phyloP scores from a whole-genome alignment of 2,113 vertebrate genomes.

The Anolis sagrei region DNA sequence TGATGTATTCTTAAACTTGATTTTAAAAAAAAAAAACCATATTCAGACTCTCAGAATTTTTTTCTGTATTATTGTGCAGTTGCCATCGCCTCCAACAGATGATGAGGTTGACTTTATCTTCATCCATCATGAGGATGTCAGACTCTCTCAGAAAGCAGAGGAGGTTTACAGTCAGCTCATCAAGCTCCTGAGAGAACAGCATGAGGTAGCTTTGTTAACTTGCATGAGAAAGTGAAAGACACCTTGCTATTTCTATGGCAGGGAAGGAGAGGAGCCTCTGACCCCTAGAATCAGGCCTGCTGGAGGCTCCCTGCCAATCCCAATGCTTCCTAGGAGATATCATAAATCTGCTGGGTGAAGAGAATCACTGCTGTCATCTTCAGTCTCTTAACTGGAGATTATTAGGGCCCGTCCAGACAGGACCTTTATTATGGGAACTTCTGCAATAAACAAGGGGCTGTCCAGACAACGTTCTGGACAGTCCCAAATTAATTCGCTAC shows the following conservation, averaged over 20 bases:
- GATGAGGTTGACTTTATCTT: slow-evolving; percentile 92
- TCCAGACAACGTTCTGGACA: too few species aligned
- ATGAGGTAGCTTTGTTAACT: slow-evolving; percentile 78
- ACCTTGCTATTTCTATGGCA: not conserved
- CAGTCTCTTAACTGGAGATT: not conserved
- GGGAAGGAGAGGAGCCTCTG: not conserved
- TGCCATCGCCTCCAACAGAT: slow-evolving; percentile 91
- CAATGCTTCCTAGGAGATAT: not conserved
- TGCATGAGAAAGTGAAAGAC: not conserved
- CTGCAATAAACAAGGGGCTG: too few species aligned
- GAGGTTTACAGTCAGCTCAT: slow-evolving; percentile 88
- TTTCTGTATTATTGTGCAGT: slow-evolving; percentile 74
- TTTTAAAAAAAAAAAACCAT: not conserved
- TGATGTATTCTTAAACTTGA: not conserved
- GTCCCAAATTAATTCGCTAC: too few species aligned
- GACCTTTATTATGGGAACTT: too few species aligned
- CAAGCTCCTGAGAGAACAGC: slow-evolving; percentile 89
- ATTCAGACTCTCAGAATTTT: slow-evolving; percentile 41
- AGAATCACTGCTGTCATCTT: not conserved
- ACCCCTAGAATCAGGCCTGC: too few species aligned
- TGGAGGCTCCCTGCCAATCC: too few species aligned
- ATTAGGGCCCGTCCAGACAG: too few species aligned
- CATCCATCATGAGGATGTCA: slow-evolving; percentile 90
- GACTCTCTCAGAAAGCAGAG: slow-evolving; percentile 87
- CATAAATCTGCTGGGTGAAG: too few species aligned